Base-by-base conservation (phyloP, 64 coral and sea anemone genomes). In the Dendronephthya gigantea region DNA sequence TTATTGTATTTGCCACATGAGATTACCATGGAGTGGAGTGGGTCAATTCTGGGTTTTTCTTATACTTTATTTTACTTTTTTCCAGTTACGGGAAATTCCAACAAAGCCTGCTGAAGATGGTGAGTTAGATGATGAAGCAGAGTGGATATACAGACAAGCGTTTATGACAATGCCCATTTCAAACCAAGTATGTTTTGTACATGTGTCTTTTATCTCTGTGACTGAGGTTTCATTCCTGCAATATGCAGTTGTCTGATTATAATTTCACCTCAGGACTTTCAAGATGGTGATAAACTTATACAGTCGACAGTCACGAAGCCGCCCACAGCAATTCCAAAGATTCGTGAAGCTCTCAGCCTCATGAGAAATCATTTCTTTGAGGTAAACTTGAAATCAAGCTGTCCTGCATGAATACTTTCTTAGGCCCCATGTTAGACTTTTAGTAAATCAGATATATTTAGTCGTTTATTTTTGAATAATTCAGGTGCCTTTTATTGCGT, bases 341-440 rank as follows among this genome's bases (percentile, higher is more conserved):
- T 98, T 40, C 90, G 82, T 34, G 95, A 98, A 35, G 95, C 90
- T 19, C 88, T 98, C 11, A 98, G 91, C 43, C 83, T 98, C 1
- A 98, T 98, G 95, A 91, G 92, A 85, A 98, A 98, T 82, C 95
- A 98, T 25, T 79, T 98, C 1, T 98, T 93, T 93, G 95, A 98
- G 95, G 95, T 98, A 32, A 79, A 79, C 22, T 83, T 48, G 9
- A 48, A 39, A 17, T 1, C 10, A 35, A 2, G 22, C 35, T 45
- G 1, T 33, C 29, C n/a, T 9, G 29, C 69, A 75, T 0, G 9
- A 33, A 33, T 14, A 75, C 69, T 37, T 23, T 75, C 10, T 9
- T 75, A 75, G 11, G 41, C 4, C 41, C 41, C 41, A 6, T 45
- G 11, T 11, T 45, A 11, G 41, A 45, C 41, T 11, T 45, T 11